These are phyloP conservation scores for Mantis religiosa DNA, from an alignment of 2,888 invertebrate genomes.

Conservation along the genomic window DNA sequence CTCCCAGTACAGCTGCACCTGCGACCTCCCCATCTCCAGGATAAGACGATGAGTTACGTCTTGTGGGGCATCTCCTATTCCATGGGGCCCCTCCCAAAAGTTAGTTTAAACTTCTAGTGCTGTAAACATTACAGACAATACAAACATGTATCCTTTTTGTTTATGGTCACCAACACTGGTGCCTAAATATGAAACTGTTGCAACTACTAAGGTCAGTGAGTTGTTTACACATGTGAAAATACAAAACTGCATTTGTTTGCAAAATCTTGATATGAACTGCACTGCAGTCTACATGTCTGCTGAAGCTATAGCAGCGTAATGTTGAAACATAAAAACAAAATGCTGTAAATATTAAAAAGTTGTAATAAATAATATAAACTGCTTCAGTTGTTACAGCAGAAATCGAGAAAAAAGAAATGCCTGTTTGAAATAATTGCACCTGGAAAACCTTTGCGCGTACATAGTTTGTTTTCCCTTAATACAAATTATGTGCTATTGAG, in stretches of 20 bases:
- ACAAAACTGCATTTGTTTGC: neutral
- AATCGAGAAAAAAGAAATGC: neutral
- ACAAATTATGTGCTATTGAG: neutral
- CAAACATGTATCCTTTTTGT: neutral
- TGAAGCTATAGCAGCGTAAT: neutral
- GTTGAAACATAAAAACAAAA: neutral
- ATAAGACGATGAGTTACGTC: neutral
- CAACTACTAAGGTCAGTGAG: neutral
- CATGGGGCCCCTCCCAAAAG: neutral
- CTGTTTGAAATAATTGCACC: neutral
- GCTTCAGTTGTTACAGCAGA: neutral
- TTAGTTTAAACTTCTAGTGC: neutral
- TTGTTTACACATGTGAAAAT: neutral
- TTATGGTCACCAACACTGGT: neutral
- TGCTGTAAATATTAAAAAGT: neutral
- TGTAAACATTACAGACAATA: neutral
- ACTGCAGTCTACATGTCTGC: neutral
- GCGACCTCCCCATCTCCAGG: constrained; percentile 23
- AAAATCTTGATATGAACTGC: neutral
- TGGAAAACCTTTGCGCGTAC: neutral
- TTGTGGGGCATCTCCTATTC: neutral
- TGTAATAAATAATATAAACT: neutral
- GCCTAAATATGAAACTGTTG: no score
- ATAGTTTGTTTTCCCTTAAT: neutral
- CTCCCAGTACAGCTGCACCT: neutral